Percentiles rank a stretch among this genome's conserved stretches.
Conservation (phyloP, 2,888 invertebrate genomes). For the Strigamia maritima region DNA sequence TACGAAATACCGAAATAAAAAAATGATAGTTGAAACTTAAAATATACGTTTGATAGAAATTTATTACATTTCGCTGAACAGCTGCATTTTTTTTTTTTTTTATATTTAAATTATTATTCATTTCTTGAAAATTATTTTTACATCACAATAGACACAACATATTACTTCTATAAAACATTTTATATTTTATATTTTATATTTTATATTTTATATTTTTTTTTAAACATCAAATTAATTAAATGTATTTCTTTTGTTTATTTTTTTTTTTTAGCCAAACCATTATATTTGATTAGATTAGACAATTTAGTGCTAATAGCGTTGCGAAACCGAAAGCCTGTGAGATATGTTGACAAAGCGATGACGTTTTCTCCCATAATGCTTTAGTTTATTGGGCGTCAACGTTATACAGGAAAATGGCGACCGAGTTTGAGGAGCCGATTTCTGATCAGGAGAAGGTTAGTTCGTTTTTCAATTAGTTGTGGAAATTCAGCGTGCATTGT, state of each 20-base stretch:
- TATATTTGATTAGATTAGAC: too few species aligned
- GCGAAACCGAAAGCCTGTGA: not conserved
- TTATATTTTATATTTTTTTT: not conserved
- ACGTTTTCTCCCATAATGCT: constrained; percentile 35
- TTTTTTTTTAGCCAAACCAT: not conserved
- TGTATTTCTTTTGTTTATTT: not conserved
- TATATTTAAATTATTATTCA: too few species aligned
- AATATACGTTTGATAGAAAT: too few species aligned
- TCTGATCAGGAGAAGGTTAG: constrained; percentile 49
- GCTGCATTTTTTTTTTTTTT: too few species aligned
- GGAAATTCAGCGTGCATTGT: not conserved
- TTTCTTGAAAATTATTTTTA: too few species aligned
- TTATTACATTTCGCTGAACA: too few species aligned
- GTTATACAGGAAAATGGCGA: constrained; percentile 45
- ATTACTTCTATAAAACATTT: too few species aligned
- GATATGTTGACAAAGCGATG: not conserved
- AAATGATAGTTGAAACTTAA: not conserved
- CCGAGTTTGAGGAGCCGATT: constrained; percentile 48
- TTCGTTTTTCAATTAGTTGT: constrained; percentile 36
- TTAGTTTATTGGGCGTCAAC: not conserved
- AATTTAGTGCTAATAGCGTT: too few species aligned
- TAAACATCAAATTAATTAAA: not conserved
- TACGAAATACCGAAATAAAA: not conserved
- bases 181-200: not conserved
- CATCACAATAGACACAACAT: too few species aligned